Percentiles rank a stretch among this genome's conserved stretches.
These are phyloP conservation scores for Pontoporia blainvillei DNA, from an alignment of 2,113 vertebrate genomes.

Conservation along the genomic window DNA sequence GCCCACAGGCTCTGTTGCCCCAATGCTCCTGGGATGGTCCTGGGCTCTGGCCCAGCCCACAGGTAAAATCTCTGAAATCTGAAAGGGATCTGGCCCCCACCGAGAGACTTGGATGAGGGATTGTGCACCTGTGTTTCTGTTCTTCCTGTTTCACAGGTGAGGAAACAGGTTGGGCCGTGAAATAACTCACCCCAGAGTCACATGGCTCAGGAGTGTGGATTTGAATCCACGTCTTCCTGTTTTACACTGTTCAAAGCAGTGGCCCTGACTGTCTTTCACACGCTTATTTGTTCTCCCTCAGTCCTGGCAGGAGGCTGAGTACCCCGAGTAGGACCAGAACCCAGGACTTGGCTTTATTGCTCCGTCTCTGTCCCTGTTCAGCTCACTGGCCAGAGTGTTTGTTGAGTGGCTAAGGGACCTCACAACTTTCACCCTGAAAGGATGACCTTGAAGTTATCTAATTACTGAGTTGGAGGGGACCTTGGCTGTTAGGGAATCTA, in stretches of 20 bases:
- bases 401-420: not conserved
- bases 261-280: not conserved
- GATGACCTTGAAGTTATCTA: not conserved
- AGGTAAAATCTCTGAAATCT: not conserved
- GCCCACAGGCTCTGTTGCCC: fast-evolving
- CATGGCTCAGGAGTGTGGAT: not conserved
- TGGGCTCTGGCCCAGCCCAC: fast-evolving
- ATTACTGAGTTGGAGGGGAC: not conserved
- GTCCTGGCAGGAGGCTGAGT: not conserved
- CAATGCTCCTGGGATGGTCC: fast-evolving
- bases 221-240: fast-evolving
- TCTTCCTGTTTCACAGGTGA: not conserved
- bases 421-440: not conserved
- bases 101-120: not conserved
- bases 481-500: not conserved
- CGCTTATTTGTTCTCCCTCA: fast-evolving
- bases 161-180: not conserved
- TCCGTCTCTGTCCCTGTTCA: not conserved
- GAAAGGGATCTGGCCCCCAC: not conserved
- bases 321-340: not conserved
- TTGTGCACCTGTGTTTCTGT: not conserved
- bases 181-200: not conserved
- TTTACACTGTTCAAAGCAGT: not conserved
- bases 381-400: not conserved
- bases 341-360: not conserved